Evolutionary conservation across 2,113 vertebrate species (phyloP), one percentile per base, ranked within the genome.

Genomic region (Cnemophilus loriae): DNA sequence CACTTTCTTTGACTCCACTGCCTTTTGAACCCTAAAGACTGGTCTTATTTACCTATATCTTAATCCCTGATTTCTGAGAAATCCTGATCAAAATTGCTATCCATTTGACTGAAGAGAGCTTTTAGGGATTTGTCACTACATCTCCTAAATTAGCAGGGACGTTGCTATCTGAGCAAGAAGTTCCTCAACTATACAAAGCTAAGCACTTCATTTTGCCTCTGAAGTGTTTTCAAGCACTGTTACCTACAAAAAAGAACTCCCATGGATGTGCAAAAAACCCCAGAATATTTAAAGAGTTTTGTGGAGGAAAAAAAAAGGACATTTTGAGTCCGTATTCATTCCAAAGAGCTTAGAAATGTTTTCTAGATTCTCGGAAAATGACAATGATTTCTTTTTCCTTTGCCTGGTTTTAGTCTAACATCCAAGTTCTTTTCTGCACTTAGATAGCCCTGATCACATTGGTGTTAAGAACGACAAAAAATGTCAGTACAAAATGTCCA

Each of bases 291-390:
- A 7, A n/a, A 77, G 39, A 52, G 8, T n/a, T 56, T n/a, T 56
- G 14, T 60, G 19, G 16, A 12, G 9, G 1, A 2, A 21, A 33
- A 68, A 28, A 27, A 57, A 44, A 20, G 2, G 1, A 13, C 1
- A 44, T 64, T 78, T 81, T 15, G 70, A 75, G 20, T 26, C 7
- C 10, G 0, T 26, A 78, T 78, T 81, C 6, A 41, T 93, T 89
- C 20, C 35, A 75, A 82, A 69, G 20, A 44, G 5, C 17, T 79
- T 35, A 68, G 33, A 79, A 87, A 49, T 41, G 3, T n/a, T 75
- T 75, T 44, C 24, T 10, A 35, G 11, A 78, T 68, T 87, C 80
- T 57, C 42, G 49, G 49, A 73, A 82, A 91, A 84, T 8, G n/a
- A 6, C 1, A 7, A 59, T 30, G 1, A 23, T 10, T 55, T 44